phyloP scores from a whole-genome alignment of 2,113 vertebrate genomes.

The Cacatua alba region DNA sequence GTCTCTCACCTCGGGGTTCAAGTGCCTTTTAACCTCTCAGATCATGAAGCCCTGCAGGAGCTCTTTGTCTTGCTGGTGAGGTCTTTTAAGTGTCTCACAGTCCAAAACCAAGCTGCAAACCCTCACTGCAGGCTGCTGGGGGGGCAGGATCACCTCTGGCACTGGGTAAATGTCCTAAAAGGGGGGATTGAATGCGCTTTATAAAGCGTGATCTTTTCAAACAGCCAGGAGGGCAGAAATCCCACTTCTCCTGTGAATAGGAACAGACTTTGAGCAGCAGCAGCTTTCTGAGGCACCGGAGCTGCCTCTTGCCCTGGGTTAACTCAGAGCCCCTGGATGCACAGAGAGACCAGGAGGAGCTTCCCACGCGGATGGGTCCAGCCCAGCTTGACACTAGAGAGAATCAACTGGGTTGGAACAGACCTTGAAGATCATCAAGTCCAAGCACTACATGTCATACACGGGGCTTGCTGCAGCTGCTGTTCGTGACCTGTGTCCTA shows the following conservation, averaged over 20 bases:
- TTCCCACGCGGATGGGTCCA: accelerated
- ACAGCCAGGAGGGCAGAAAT: not conserved
- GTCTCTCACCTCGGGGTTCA: not conserved
- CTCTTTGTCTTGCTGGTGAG: not conserved
- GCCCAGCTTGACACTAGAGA: not conserved
- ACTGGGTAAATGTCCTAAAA: not conserved
- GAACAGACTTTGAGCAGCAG: not conserved
- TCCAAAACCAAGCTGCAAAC: not conserved
- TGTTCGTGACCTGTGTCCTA: not conserved
- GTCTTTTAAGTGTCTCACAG: not conserved
- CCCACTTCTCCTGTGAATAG: not conserved
- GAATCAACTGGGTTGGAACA: not conserved
- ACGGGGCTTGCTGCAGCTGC: not conserved
- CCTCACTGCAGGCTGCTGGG: not conserved
- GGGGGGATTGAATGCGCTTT: not conserved
- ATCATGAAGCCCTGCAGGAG: not conserved
- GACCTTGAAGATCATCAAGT: not conserved
- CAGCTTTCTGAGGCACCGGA: not conserved
- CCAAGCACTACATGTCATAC: not conserved
- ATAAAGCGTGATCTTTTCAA: not conserved
- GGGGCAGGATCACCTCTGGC: not conserved
- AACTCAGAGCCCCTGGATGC: not conserved
- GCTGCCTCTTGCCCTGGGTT: not conserved
- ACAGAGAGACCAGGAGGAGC: not conserved
- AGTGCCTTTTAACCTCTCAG: conserved; percentile 3